Conservation (phyloP, 2,888 invertebrate genomes). For the Lasioglossum leucozonium region DNA sequence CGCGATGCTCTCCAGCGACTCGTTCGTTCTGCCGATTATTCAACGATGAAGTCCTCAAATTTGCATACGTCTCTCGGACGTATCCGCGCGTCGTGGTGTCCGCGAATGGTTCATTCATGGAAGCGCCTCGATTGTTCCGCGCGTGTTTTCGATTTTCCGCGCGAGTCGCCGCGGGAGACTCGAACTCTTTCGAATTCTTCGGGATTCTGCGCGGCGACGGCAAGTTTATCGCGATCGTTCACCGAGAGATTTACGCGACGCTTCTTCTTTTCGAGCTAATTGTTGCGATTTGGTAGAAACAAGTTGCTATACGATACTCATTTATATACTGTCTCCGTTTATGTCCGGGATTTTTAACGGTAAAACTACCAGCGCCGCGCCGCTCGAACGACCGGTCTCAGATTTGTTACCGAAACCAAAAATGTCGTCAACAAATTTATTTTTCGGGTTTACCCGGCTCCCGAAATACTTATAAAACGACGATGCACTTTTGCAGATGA, state of each 20-base stretch:
- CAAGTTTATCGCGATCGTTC: neutral
- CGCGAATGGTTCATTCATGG: constrained; percentile 1
- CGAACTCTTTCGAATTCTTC: neutral
- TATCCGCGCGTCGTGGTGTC: neutral
- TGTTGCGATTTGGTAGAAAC: neutral
- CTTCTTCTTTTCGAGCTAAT: neutral
- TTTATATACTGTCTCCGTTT: neutral
- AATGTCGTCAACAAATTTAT: too few species aligned
- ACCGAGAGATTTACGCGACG: neutral
- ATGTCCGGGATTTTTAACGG: neutral
- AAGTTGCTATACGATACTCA: neutral
- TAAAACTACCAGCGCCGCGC: neutral
- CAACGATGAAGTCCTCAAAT: constrained; percentile 22
- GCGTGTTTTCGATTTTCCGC: neutral
- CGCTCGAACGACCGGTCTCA: neutral
- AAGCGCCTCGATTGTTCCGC: neutral
- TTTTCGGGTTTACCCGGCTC: too few species aligned
- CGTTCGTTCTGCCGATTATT: neutral
- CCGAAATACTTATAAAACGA: too few species aligned
- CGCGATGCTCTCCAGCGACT: neutral
- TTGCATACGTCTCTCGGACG: neutral
- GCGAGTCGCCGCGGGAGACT: neutral
- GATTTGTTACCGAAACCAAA: neutral
- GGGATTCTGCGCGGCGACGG: neutral
- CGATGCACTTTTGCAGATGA: neutral